Evolutionary conservation across 2,113 vertebrate species (phyloP).

Genomic region (Balaenoptera acutorostrata): DNA sequence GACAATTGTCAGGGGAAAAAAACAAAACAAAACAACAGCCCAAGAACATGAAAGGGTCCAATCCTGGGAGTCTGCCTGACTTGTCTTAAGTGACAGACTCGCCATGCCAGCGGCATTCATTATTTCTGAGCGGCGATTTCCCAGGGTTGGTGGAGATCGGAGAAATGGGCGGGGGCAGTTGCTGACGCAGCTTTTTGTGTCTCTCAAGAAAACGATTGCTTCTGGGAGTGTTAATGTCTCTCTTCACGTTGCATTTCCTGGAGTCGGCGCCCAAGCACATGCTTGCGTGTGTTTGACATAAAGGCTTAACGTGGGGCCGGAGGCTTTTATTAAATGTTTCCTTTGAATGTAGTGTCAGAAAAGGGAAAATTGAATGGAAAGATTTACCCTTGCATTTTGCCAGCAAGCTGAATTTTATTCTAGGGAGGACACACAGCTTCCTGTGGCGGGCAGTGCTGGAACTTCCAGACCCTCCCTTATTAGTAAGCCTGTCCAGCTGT

Average conservation of each 20-base stretch:
- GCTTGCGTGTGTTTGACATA: neutral
- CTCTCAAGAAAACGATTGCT: constrained; percentile 44
- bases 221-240: neutral
- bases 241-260: neutral
- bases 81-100: constrained; percentile 36
- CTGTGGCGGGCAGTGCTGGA: neutral
- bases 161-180: neutral
- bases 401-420: neutral
- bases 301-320: neutral
- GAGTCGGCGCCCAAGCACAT: neutral
- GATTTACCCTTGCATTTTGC: neutral
- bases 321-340: neutral
- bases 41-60: constrained; percentile 29
- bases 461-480: constrained; percentile 41
- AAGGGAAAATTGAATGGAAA: neutral
- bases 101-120: neutral
- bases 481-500: constrained; percentile 54
- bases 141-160: neutral
- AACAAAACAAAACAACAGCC: neutral
- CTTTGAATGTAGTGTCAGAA: neutral
- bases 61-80: constrained; percentile 47
- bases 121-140: constrained; percentile 33
- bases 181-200: neutral
- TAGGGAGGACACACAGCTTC: neutral
- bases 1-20: neutral